A percentile compares a stretch with the other conserved stretches of the same genome.
These are phyloP conservation scores for Proales similis DNA, from an alignment of 1,140 invertebrate genomes.

Conservation along the genomic window DNA sequence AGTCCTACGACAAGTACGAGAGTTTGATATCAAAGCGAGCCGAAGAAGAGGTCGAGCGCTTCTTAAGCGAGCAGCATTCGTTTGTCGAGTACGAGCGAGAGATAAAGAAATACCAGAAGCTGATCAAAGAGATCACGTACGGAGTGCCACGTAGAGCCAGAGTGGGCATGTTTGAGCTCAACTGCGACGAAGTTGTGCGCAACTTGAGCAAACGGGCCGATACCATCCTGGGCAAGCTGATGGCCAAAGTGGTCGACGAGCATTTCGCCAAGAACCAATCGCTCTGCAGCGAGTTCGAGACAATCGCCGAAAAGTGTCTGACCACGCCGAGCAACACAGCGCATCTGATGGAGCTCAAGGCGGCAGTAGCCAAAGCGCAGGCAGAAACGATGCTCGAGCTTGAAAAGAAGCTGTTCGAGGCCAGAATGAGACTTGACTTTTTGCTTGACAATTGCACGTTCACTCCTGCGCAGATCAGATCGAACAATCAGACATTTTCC, in stretches of 20 bases:
- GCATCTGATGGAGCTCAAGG: conserved; percentile 71
- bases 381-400: conserved; percentile 64
- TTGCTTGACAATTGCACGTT: conserved; percentile 70
- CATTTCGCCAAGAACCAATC: conserved; percentile 69
- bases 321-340: conserved; percentile 72
- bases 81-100: conserved; percentile 52
- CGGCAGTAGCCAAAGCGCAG: conserved; percentile 68
- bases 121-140: conserved; percentile 51
- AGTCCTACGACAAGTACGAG: conserved; percentile 64
- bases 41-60: conserved; percentile 60
- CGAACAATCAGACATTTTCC: conserved; percentile 72
- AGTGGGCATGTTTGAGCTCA: conserved; percentile 76
- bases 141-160: conserved; percentile 56
- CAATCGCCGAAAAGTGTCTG: conserved; percentile 69
- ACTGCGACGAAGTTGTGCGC: conserved; percentile 69
- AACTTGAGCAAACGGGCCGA: conserved; percentile 63
- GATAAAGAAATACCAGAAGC: conserved; percentile 48
- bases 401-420: conserved; percentile 65
- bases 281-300: conserved; percentile 76
- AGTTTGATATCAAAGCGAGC: conserved; percentile 67
- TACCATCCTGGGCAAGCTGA: conserved; percentile 63
- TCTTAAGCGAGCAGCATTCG: conserved; percentile 58
- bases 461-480: conserved; percentile 66
- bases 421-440: conserved; percentile 61
- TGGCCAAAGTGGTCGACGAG: conserved; percentile 66